Evolutionary conservation across 2,888 invertebrate species (phyloP).

Genomic region (Atherix ibis): DNA sequence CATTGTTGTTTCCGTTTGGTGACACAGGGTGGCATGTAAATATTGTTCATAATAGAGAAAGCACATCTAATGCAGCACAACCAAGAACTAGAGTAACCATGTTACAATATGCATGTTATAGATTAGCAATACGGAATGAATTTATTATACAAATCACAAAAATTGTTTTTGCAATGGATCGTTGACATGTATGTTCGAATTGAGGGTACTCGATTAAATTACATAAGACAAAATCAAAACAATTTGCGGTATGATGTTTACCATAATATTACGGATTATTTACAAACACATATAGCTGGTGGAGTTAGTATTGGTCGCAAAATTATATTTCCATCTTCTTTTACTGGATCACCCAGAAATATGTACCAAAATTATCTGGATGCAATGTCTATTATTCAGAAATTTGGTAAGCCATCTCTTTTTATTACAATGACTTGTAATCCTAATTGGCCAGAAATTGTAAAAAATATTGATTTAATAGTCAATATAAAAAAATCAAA

Average conservation of each 20-base stretch:
- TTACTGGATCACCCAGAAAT: background rate
- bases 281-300: background rate
- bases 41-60: too few relatives aligned
- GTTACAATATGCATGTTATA: too few relatives aligned
- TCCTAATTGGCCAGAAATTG: slow-evolving; percentile 11
- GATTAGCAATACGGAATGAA: too few relatives aligned
- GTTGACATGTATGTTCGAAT: background rate
- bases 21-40: too few relatives aligned
- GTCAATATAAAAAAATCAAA: slow-evolving; percentile 21
- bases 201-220: background rate
- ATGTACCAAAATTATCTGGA: background rate
- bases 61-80: too few relatives aligned
- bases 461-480: background rate
- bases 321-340: background rate
- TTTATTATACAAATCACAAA: too few relatives aligned
- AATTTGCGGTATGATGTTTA: background rate
- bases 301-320: background rate
- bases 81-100: too few relatives aligned
- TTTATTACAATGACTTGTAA: slow-evolving; percentile 11
- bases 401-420: slow-evolving; percentile 8
- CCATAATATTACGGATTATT: background rate
- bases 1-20: too few relatives aligned
- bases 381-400: slow-evolving; percentile 4
- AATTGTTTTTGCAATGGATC: background rate
- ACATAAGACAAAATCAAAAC: background rate